phyloP scores from a whole-genome alignment of 2,888 invertebrate species.

The Thymelicus acteon region DNA sequence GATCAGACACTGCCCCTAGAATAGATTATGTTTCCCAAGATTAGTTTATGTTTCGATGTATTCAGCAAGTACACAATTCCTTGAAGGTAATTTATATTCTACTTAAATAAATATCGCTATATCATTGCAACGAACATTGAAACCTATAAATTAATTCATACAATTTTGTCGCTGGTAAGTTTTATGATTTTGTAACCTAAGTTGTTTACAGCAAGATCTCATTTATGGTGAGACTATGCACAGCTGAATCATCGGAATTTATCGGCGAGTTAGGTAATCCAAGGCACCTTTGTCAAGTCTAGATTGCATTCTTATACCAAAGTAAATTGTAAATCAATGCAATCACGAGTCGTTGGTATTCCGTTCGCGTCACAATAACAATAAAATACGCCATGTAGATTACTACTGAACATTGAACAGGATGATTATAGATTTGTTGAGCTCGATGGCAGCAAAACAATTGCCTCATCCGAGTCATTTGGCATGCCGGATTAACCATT shows the following conservation, averaged over 20 bases:
- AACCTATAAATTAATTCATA: slow-evolving; percentile 11
- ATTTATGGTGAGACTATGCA: slow-evolving; percentile 9
- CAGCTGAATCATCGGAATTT: slow-evolving; percentile 27
- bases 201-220: slow-evolving; percentile 8
- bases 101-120: slow-evolving; percentile 1
- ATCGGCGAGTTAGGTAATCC: slow-evolving; percentile 22
- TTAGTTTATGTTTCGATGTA: no score
- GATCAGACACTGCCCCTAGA: no score
- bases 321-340: slow-evolving; percentile 34
- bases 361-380: slow-evolving; percentile 19
- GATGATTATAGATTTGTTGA: slow-evolving; percentile 26
- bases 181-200: slow-evolving; percentile 5
- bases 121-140: slow-evolving; percentile 11
- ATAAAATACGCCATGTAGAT: slow-evolving; percentile 29
- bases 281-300: slow-evolving; percentile 27
- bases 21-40: no score
- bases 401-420: slow-evolving; percentile 14
- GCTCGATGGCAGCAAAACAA: slow-evolving; percentile 16
- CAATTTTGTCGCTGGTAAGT: slow-evolving; percentile 10
- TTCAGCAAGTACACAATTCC: not conserved
- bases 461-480: not conserved
- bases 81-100: not conserved
- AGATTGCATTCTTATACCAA: slow-evolving; percentile 32
- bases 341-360: slow-evolving; percentile 16
- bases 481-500: not conserved